Base-by-base conservation (phyloP, 2,797 vertebrate species). In the Valencia hispanica region DNA sequence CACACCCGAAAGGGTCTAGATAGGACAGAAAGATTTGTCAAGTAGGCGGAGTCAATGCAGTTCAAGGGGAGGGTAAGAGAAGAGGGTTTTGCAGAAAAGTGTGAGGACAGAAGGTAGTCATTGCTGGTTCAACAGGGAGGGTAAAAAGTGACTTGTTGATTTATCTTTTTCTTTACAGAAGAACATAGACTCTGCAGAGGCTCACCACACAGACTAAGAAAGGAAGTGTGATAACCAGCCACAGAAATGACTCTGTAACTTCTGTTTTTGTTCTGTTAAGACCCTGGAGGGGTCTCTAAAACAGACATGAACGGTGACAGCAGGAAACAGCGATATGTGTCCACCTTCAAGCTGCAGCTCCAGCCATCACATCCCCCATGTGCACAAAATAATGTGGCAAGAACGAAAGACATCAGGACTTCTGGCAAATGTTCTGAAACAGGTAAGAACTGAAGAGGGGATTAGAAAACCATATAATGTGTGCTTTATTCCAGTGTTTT, bases 301-400 rank as follows among this genome's bases (percentile, higher is more conserved):
- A 55, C n/a, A 81, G 85, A 89, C 81, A 95, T 95, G 94, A 94
- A 84, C 2, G 61, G 85, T 17, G 78, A 89, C 53, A 79, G 83
- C 72, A 81, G 84, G 69, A 79, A 90, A 72, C 83, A 73, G 79
- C 89, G 78, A 17, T 94, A 91, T 59, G 93, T 95, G 83, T 94
- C 94, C 10, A 94, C 94, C 48, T 87, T 94, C 80, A 92, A 50
- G 84, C 90, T 95, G 53, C 84, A 89, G 69, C 86, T 95, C 86
- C 83, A 87, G 74, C 36, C 91, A 1, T n/a, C 81, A 15, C 1
- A 5, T 25, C 78, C 74, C 47, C 20, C 70, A 8, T 36, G 73
- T 59, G 78, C 71, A 27, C 17, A 68, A 22, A 79, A 6, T n/a
- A 85, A 70, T 0, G 70, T 79, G 3, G 41, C 48, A 0, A 68